A percentile compares a stretch with the other conserved stretches of the same genome.
These are phyloP conservation scores for Scelioninae gen. 2 DNA, from an alignment of 2,888 invertebrate genomes.

Conservation along the genomic window DNA sequence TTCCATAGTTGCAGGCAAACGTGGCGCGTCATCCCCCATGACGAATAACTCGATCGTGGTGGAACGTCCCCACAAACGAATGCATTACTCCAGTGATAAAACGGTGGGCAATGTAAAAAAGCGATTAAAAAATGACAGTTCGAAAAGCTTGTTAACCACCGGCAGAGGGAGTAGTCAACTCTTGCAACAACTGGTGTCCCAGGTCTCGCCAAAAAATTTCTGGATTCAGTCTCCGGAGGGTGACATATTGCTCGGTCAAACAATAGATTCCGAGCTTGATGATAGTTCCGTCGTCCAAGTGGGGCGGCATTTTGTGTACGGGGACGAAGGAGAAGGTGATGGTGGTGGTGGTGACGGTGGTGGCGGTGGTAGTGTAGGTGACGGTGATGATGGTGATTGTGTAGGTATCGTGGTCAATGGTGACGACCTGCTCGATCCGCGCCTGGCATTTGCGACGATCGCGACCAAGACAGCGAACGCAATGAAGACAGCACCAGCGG, in stretches of 20 bases:
- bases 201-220: conserved; percentile 54
- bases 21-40: neutral
- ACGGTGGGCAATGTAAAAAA: conserved; percentile 60
- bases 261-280: conserved; percentile 30
- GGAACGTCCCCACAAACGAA: conserved; percentile 43
- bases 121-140: conserved; percentile 67
- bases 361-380: conserved; percentile 35
- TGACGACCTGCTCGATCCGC: conserved; percentile 19
- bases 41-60: neutral
- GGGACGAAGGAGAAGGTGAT: conserved; percentile 48
- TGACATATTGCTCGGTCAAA: conserved; percentile 25
- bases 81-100: conserved; percentile 26
- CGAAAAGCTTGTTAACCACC: conserved; percentile 31
- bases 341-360: conserved; percentile 34
- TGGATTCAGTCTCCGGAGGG: conserved; percentile 44
- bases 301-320: conserved; percentile 29
- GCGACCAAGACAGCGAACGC: conserved; percentile 3
- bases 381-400: conserved; percentile 54
- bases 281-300: conserved; percentile 36
- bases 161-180: conserved; percentile 73
- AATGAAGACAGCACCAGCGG: conserved; percentile 6
- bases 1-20: conserved; percentile 40
- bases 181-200: conserved; percentile 79
- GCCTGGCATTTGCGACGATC: conserved; percentile 36
- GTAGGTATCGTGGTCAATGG: conserved; percentile 33